Base-by-base conservation (phyloP, 1,140 invertebrate genomes). In the Harpegnathos saltator region DNA sequence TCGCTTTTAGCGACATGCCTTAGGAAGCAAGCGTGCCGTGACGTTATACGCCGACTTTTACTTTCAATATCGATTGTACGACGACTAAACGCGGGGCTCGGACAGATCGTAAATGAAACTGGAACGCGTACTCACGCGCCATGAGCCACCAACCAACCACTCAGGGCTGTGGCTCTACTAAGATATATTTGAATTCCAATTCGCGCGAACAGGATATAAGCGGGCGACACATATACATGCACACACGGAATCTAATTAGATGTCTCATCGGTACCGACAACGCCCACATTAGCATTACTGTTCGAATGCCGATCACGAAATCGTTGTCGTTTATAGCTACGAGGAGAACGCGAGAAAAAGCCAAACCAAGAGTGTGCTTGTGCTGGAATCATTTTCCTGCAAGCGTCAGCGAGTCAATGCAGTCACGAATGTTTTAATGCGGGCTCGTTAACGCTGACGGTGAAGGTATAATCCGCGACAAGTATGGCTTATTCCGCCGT, bases 21-120 rank as follows among this genome's bases (percentile, higher is more conserved):
- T 87, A 77, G 81, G 72, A 74, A 84, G 74, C 82, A 90, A 85
- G 38, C 75, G 83, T 75, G 85, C 83, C 89, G 89, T 85, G 85
- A 90, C 89, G 89, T 85, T 83, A 83, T 83, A 90, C 87, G 84
- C 72, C 66, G 83, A 91, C 90, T 91, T 91, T 91, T 90, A 90
- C 90, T 91, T 91, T 90, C 89, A 89, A 63, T 65, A 82, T 83
- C 85, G 83, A 90, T 89, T 89, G 83, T 85, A 84, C 82, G 83
- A 78, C 24, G n/a, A 63, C 48, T 69, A 63, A 15, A 58, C 58
- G 38, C 68, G 44, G n/a, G n/a, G 54, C 44, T 61, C 2, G n/a
- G 22, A 12, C 44, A 44, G 73, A 87, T 86, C 83, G 78, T 74
- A 75, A 83, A 87, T 38, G 66, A 78, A 85, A 83, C 72, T 85